These are phyloP conservation scores for Lamellibrachia satsuma DNA, from an alignment of 2,888 invertebrate genomes.

Conservation along the genomic window DNA sequence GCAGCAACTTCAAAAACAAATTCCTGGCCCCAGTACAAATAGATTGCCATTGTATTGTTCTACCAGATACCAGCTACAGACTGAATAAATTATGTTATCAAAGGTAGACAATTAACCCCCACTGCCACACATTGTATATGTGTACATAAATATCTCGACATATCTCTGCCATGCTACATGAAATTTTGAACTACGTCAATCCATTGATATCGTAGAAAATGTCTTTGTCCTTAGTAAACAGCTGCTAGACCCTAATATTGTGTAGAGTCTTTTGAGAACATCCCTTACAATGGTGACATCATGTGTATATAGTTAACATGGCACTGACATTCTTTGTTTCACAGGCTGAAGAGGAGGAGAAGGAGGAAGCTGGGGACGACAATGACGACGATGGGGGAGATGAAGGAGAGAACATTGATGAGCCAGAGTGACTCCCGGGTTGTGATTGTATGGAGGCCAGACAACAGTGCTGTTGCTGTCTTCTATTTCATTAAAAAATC, in stretches of 20 bases:
- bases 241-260: no score
- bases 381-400: constrained; percentile 29
- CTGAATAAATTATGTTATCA: not conserved
- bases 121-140: not conserved
- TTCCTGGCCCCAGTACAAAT: no score
- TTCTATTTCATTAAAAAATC: no score
- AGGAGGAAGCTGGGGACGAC: constrained; percentile 48
- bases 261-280: no score
- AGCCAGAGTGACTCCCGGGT: no score
- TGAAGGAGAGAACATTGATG: constrained; percentile 27
- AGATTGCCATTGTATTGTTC: not conserved
- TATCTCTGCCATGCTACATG: not conserved
- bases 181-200: no score
- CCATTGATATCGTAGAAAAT: no score
- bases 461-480: no score
- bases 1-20: no score
- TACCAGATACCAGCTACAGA: no score
- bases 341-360: constrained; percentile 40
- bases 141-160: not conserved
- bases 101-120: not conserved
- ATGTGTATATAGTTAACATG: not conserved
- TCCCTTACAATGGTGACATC: not conserved
- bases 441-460: no score
- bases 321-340: not conserved
- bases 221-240: no score